These are phyloP conservation scores for Yponomeuta plumbellus DNA, from an alignment of 2,888 invertebrate species.

Conservation along the genomic window DNA sequence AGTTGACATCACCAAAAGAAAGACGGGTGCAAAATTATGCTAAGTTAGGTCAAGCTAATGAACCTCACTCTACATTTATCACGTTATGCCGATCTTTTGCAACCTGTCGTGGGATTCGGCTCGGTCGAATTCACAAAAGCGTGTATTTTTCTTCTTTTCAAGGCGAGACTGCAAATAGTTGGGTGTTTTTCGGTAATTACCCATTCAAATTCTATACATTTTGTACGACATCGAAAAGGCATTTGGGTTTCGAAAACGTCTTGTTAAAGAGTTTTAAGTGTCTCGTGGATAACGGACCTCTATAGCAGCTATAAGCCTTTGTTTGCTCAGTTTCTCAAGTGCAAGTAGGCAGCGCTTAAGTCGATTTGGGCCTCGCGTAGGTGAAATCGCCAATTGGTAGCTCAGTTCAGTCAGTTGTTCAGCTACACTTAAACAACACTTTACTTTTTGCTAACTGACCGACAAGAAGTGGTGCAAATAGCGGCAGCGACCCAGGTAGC, in stretches of 20 bases:
- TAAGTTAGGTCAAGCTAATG: not conserved
- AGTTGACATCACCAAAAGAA: not conserved
- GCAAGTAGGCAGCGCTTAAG: not conserved
- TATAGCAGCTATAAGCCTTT: not conserved
- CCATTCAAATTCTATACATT: not conserved
- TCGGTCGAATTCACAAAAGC: not conserved
- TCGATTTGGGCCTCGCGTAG: not conserved
- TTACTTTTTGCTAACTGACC: not conserved
- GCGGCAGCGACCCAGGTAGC: not conserved
- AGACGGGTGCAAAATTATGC: not conserved
- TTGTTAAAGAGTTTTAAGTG: not conserved
- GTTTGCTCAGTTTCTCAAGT: not conserved
- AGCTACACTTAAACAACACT: not conserved
- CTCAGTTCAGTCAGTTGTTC: not conserved
- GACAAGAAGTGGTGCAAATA: not conserved
- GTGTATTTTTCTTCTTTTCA: not conserved
- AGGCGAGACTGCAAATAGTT: not conserved
- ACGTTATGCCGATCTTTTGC: not conserved
- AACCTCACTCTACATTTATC: not conserved
- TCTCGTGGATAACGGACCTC: not conserved
- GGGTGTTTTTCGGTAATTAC: constrained; percentile 2
- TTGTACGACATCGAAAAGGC: constrained; percentile 4
- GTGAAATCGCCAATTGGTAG: constrained; percentile 1
- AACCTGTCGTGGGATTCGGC: not conserved
- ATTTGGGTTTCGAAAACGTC: not conserved